A percentile compares a stretch with the other conserved stretches of the same genome.
These are phyloP conservation scores for Notodonta ziczac DNA, from an alignment of 2,888 invertebrate genomes.

Conservation along the genomic window DNA sequence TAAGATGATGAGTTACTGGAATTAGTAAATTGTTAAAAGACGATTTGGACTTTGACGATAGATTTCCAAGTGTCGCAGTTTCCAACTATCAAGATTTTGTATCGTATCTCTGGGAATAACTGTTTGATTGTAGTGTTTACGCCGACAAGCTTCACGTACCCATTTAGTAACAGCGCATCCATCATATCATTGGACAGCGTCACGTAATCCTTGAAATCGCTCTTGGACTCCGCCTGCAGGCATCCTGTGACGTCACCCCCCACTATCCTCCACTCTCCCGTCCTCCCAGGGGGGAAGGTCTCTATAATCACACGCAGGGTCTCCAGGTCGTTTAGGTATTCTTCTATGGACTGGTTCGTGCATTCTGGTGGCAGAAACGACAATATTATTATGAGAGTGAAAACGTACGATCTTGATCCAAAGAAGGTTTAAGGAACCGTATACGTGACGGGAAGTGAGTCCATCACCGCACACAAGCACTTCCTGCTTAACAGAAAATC, in stretches of 20 bases:
- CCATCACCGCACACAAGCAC: too few species aligned
- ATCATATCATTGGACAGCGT: conserved; percentile 84
- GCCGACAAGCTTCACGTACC: conserved; percentile 77
- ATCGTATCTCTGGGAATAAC: too few species aligned
- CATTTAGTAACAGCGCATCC: conserved; percentile 89
- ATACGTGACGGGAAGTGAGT: too few species aligned
- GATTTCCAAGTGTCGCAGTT: too few species aligned
- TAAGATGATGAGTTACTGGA: conserved; percentile 68
- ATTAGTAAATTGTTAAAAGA: conserved; percentile 4
- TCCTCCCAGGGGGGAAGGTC: conserved; percentile 83
- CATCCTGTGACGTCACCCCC: conserved; percentile 86
- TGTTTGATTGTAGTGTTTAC: too few species aligned
- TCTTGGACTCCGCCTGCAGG: conserved; percentile 76
- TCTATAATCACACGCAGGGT: conserved; percentile 87
- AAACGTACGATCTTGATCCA: too few species aligned
- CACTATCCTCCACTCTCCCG: conserved; percentile 83
- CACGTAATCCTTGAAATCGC: conserved; percentile 83
- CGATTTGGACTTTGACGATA: too few species aligned
- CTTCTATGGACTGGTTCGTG: conserved; percentile 77
- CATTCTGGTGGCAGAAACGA: conserved; percentile 74
- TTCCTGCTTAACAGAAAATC: too few species aligned
- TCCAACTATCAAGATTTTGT: too few species aligned
- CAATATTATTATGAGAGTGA: not conserved
- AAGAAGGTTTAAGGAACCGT: too few species aligned
- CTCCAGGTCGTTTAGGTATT: conserved; percentile 86